phyloP scores from a whole-genome alignment of 1,140 invertebrate genomes.

The Scaptomyza hsui region DNA sequence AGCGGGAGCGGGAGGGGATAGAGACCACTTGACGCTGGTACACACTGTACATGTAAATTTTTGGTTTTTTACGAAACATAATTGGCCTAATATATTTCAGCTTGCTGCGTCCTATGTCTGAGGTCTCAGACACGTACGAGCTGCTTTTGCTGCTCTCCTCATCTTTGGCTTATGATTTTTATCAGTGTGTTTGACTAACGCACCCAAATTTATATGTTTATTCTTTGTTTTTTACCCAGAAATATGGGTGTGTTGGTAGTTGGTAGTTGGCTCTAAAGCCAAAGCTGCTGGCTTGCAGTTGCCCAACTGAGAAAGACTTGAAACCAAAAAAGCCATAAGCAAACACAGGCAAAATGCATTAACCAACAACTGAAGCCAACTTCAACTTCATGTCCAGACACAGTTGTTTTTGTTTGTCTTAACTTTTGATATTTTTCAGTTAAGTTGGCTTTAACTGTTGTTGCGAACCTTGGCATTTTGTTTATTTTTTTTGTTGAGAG shows the following conservation, averaged over 20 bases:
- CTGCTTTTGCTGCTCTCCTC: conserved; percentile 23
- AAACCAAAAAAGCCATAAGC: conserved; percentile 41
- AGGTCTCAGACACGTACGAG: conserved; percentile 57
- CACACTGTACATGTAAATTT: conserved; percentile 63
- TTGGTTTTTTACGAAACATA: conserved; percentile 48
- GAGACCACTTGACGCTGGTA: conserved; percentile 50
- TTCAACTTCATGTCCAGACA: conserved; percentile 10
- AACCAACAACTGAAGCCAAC: conserved; percentile 30
- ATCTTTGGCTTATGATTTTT: conserved; percentile 67
- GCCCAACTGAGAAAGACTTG: conserved; percentile 23
- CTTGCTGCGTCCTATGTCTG: conserved; percentile 48
- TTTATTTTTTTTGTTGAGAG: not conserved
- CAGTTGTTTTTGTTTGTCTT: conserved; percentile 65
- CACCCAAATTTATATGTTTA: conserved; percentile 63
- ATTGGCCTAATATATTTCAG: conserved; percentile 78
- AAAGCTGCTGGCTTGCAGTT: conserved; percentile 41
- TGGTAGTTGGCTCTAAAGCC: not conserved
- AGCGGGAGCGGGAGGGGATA: conserved; percentile 13
- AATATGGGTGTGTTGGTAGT: conserved; percentile 74
- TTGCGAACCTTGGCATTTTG: conserved; percentile 68
- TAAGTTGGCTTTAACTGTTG: conserved; percentile 31
- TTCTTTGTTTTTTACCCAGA: conserved; percentile 39
- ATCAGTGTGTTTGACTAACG: conserved; percentile 77
- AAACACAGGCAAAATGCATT: conserved; percentile 63
- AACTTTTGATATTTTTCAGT: conserved; percentile 76